Conservation (phyloP, 2,113 vertebrate genomes). For the Chaetodon trifascialis region DNA sequence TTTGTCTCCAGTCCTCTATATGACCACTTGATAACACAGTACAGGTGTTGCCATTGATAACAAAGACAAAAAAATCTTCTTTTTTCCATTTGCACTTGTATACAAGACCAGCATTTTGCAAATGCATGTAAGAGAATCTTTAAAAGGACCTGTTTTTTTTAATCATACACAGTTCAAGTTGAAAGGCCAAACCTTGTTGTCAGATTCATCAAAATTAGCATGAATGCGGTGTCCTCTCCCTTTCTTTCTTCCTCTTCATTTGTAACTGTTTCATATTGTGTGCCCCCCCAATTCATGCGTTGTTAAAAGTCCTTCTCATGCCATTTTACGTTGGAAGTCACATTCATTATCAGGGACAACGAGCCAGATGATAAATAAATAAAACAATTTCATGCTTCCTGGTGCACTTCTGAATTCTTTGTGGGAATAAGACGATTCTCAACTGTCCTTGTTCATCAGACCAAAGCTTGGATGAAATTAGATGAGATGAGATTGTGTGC, state of each 20-base stretch:
- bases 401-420: constrained; percentile 71
- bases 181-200: constrained; percentile 33
- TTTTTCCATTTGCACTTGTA: constrained; percentile 2
- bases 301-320: constrained; percentile 64
- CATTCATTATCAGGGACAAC: constrained; percentile 75
- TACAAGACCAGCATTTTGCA: background rate
- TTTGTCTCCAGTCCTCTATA: background rate
- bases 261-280: constrained; percentile 5
- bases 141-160: background rate
- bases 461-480: constrained; percentile 69
- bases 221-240: background rate
- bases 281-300: constrained; percentile 8
- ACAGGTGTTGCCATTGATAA: constrained; percentile 22
- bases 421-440: constrained; percentile 69
- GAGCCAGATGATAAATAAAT: constrained; percentile 79
- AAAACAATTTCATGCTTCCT: constrained; percentile 81
- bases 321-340: constrained; percentile 63
- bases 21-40: background rate
- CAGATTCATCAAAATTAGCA: background rate
- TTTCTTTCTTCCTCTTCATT: background rate
- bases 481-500: constrained; percentile 55
- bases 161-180: background rate
- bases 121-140: background rate
- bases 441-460: constrained; percentile 74
- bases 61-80: background rate